These are phyloP conservation scores for Miltochrista miniata DNA, from an alignment of 2,888 invertebrate species.

Conservation along the genomic window DNA sequence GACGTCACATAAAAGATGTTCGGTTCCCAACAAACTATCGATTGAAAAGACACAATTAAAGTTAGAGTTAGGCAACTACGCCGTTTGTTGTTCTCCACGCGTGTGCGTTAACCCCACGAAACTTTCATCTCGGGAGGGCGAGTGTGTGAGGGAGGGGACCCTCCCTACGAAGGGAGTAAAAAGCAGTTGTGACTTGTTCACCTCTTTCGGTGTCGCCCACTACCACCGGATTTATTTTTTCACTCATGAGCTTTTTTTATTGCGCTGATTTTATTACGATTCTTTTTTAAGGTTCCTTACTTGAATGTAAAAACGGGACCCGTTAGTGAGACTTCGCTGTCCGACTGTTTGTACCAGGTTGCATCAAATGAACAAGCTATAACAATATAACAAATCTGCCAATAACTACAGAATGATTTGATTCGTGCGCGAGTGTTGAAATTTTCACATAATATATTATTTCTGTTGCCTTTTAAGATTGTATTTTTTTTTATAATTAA, in stretches of 20 bases:
- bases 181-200: conserved; percentile 82
- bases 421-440: too few species aligned
- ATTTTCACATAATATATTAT: too few species aligned
- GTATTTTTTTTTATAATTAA: too few species aligned
- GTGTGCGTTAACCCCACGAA: conserved; percentile 80
- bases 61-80: conserved; percentile 80
- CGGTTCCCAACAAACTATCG: conserved; percentile 68
- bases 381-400: too few species aligned
- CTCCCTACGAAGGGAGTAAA: conserved; percentile 80
- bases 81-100: conserved; percentile 78
- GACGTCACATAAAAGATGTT: conserved; percentile 56
- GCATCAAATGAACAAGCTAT: too few species aligned
- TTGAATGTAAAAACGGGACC: too few species aligned
- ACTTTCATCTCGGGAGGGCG: conserved; percentile 79
- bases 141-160: conserved; percentile 52
- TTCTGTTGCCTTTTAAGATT: too few species aligned
- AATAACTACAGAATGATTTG: too few species aligned
- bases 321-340: too few species aligned
- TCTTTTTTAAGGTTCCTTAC: too few species aligned
- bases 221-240: conserved; percentile 49
- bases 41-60: conserved; percentile 84
- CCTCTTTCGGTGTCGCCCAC: conserved; percentile 83
- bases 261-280: conserved; percentile 36
- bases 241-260: conserved; percentile 60
- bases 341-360: too few species aligned